Conservation (phyloP, 2,113 vertebrate genomes). For the Thomomys bottae region DNA sequence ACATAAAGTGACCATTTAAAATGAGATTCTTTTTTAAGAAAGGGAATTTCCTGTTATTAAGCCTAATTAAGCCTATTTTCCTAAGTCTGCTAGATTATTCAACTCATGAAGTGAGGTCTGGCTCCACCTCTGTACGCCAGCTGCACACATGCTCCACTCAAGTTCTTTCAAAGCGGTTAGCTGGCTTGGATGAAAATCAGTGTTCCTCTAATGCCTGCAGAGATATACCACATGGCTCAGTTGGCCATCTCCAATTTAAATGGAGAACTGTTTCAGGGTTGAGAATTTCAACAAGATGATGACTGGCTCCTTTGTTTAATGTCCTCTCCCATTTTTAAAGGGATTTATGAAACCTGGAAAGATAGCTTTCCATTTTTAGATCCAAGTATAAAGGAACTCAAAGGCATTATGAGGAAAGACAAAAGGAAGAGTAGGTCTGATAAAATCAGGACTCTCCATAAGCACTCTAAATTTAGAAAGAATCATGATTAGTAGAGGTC, state of each 20-base stretch:
- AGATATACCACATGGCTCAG: background rate
- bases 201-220: background rate
- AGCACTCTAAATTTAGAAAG: background rate
- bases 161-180: conserved; percentile 17
- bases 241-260: background rate
- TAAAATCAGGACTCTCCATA: background rate
- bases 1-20: conserved; percentile 54
- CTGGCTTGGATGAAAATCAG: conserved; percentile 27
- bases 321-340: background rate
- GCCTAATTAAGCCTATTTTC: conserved; percentile 59
- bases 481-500: background rate
- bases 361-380: conserved; percentile 30
- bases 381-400: conserved; percentile 41
- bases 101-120: conserved; percentile 12
- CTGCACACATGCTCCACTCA: background rate
- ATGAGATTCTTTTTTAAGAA: conserved; percentile 47
- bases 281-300: background rate
- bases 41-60: conserved; percentile 60
- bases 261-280: background rate
- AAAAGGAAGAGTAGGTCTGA: background rate
- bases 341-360: conserved; percentile 32
- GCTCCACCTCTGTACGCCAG: background rate
- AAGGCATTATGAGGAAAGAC: conserved; percentile 39
- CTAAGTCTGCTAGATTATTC: conserved; percentile 20
- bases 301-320: conserved; percentile 36